These are phyloP conservation scores for Lutjanus campechanus DNA, from an alignment of 2,797 vertebrate species.

Conservation along the genomic window DNA sequence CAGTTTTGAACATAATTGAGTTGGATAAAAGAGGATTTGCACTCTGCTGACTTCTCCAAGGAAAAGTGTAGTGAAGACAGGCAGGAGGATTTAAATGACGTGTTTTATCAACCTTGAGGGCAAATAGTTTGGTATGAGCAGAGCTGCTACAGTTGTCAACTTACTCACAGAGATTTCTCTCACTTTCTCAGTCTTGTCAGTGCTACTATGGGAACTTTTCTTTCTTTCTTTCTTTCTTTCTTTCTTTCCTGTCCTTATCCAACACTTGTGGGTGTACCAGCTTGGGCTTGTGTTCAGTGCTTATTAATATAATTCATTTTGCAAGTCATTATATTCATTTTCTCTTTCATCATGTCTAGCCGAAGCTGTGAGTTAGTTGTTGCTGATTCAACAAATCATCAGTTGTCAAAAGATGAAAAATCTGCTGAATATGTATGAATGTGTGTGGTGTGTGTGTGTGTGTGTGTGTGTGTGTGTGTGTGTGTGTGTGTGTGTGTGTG, in stretches of 20 bases:
- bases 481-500: no score
- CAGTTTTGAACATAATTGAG: constrained; percentile 14
- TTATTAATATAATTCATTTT: constrained; percentile 17
- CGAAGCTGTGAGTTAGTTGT: constrained; percentile 1
- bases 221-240: not conserved
- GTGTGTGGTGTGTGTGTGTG: no score
- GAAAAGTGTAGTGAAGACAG: constrained; percentile 6
- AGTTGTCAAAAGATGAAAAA: constrained; percentile 4
- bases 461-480: no score
- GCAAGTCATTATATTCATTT: constrained; percentile 41
- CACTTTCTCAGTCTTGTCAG: not conserved
- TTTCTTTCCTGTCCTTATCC: not conserved
- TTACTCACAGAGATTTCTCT: not conserved
- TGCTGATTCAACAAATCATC: not conserved
- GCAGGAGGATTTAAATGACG: not conserved
- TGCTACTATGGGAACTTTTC: not conserved
- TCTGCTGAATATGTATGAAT: not conserved
- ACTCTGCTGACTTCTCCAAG: not conserved
- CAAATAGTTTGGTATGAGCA: constrained; percentile 40
- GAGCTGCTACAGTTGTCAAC: constrained; percentile 27
- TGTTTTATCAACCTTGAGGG: constrained; percentile 46
- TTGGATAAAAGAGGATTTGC: constrained; percentile 36
- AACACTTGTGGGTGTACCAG: constrained; percentile 13
- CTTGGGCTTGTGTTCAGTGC: constrained; percentile 19
- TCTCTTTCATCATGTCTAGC: constrained; percentile 27